phyloP scores from a whole-genome alignment of 2,113 vertebrate genomes.

The Neolamprologus variostigma region DNA sequence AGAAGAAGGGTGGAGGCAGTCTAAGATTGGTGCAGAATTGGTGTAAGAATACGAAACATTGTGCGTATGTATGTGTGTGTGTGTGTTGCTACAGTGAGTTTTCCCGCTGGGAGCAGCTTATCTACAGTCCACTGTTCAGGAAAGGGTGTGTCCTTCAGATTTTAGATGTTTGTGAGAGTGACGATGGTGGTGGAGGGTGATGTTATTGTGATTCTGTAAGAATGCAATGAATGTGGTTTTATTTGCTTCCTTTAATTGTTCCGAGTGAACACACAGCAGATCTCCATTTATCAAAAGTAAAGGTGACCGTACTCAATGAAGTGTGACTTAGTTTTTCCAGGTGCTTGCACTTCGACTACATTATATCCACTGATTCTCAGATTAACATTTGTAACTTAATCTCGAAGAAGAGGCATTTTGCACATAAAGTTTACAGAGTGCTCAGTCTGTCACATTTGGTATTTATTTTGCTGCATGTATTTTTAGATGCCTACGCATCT shows the following conservation, averaged over 20 bases:
- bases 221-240: neutral
- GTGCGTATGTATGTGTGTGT: neutral
- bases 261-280: neutral
- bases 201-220: slow-evolving; percentile 39
- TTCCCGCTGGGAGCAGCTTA: slow-evolving; percentile 55
- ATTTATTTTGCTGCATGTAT: neutral
- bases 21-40: neutral
- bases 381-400: neutral
- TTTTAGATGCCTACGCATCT: neutral
- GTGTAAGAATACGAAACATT: neutral
- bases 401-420: neutral
- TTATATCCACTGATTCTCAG: neutral
- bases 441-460: neutral
- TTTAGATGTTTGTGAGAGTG: slow-evolving; percentile 49
- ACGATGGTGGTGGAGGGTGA: slow-evolving; percentile 14
- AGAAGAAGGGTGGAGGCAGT: neutral
- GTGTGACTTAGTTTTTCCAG: neutral
- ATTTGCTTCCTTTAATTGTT: slow-evolving; percentile 21
- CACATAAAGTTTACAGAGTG: neutral
- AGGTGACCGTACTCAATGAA: neutral
- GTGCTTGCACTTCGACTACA: neutral
- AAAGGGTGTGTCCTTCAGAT: slow-evolving; percentile 65
- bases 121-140: slow-evolving; percentile 58
- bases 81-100: neutral
- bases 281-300: neutral